Evolutionary conservation across 2,888 invertebrate species (phyloP), one percentile per base, ranked within the genome.

Genomic region (Mallateleia sp.): DNA sequence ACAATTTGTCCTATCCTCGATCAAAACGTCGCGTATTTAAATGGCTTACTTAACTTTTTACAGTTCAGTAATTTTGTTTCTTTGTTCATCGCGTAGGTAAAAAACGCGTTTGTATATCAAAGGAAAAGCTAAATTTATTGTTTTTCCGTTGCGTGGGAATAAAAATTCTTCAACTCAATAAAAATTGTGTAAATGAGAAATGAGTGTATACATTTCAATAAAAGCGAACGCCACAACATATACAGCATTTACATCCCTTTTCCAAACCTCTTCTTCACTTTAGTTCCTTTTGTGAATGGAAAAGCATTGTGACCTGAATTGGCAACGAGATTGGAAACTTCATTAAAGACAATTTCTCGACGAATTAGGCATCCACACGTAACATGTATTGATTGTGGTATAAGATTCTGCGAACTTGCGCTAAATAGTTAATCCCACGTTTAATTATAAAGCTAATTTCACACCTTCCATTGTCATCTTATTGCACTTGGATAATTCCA

Each of bases 21-120:
- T 20, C 4, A 20, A 50, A 50, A 22, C 34, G 34, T 34, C 34
- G 42, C 42, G 42, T 60, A 60, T 42, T 22, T 20, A 62, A 47
- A 66, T 66, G 25, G 15, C 64, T 66, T 28, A 47, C 47, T 66
- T 66, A 66, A 47, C 45, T 28, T 64, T 66, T 66, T 66, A 66
- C 28, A 66, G n/a, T 18, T 24, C 18, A 22, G 45, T 66, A 47
- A 66, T 47, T 45, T 66, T 47, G n/a, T 47, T 66, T 66, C 18
- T 18, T 47, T 34, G 34, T 58, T 66, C 28, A 24, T 18, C 47
- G 7, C 11, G 47, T 66, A 47, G 64, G 5, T 11, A 66, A 66
- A 66, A 18, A 8, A 9, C 8, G 50, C 18, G 18, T 50, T 50
- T 50, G 50, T 50, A 50, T 50, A 20, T n/a, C 18, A 20, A 18